Evolutionary conservation across 2,113 vertebrate genomes (phyloP).

Genomic region (Oryctolagus cuniculus): DNA sequence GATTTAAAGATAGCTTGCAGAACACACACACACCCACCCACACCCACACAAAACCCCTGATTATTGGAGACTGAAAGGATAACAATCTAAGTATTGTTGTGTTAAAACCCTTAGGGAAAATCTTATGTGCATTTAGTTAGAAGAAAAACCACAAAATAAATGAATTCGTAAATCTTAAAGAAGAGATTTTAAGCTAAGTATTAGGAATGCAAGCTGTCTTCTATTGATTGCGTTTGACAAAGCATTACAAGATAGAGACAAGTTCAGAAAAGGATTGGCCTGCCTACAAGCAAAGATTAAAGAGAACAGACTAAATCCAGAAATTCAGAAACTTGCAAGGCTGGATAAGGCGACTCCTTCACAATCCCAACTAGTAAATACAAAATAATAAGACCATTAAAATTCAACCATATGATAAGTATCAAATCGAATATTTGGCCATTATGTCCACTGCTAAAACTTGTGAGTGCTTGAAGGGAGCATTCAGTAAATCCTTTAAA

Average conservation of each 20-base stretch:
- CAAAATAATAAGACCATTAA: slow-evolving; percentile 3
- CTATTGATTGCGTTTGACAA: slow-evolving; percentile 26
- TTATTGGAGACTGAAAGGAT: neutral
- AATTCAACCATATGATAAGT: neutral
- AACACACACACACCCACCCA: neutral
- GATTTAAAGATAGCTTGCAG: neutral
- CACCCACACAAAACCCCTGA: too few species aligned
- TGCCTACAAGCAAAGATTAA: slow-evolving; percentile 39
- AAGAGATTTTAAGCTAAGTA: neutral
- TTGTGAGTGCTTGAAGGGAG: neutral
- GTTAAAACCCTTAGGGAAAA: neutral
- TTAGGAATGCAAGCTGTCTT: slow-evolving; percentile 3
- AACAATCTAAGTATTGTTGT: neutral
- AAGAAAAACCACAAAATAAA: neutral
- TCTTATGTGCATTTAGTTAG: neutral
- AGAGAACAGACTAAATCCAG: neutral
- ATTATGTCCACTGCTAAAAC: slow-evolving; percentile 30
- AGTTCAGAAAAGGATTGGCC: neutral
- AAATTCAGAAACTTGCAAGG: slow-evolving; percentile 3
- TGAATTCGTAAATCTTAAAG: neutral
- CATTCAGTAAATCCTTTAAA: slow-evolving; percentile 31
- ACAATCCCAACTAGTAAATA: neutral
- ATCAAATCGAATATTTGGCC: neutral
- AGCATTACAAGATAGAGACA: slow-evolving; percentile 11
- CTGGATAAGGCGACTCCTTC: neutral